Evolutionary conservation across 2,888 invertebrate genomes (phyloP).

Genomic region (Epirrita christyi): DNA sequence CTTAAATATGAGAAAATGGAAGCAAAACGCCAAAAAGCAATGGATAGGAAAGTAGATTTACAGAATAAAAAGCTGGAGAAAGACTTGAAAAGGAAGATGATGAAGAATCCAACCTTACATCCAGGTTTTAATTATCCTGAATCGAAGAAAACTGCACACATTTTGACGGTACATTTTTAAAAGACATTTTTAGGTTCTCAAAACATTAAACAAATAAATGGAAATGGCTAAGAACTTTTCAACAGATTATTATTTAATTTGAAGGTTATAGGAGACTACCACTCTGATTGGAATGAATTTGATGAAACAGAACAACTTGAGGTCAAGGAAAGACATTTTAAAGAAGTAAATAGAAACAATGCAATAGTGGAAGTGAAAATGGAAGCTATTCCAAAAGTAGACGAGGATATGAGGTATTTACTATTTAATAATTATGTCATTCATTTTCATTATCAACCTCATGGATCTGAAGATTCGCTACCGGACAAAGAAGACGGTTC

Average conservation of each 20-base stretch:
- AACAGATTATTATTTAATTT: too few relatives aligned
- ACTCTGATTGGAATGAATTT: conserved; percentile 54
- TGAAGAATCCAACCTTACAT: conserved; percentile 67
- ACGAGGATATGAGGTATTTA: conserved; percentile 62
- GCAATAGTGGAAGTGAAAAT: conserved; percentile 53
- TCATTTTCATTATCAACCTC: too few relatives aligned
- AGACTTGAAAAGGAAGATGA: conserved; percentile 57
- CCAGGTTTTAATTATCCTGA: conserved; percentile 65
- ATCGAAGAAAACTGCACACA: conserved; percentile 53
- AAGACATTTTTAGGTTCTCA: neutral
- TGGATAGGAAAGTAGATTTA: conserved; percentile 50
- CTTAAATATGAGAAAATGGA: conserved; percentile 52
- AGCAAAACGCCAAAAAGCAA: conserved; percentile 50
- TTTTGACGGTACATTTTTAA: conserved; percentile 43
- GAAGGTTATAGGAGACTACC: conserved; percentile 53
- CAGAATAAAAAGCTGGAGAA: conserved; percentile 54
- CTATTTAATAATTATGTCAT: too few relatives aligned
- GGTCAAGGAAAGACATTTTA: conserved; percentile 56
- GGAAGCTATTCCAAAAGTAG: conserved; percentile 50
- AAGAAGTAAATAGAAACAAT: conserved; percentile 47
- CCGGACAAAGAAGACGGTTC: too few relatives aligned
- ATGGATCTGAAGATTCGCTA: too few relatives aligned
- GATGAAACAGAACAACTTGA: conserved; percentile 49
- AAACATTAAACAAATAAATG: neutral
- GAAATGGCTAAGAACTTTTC: neutral